These are phyloP conservation scores for Drosophila oshimai DNA, from an alignment of 1,140 invertebrate genomes.

Conservation along the genomic window DNA sequence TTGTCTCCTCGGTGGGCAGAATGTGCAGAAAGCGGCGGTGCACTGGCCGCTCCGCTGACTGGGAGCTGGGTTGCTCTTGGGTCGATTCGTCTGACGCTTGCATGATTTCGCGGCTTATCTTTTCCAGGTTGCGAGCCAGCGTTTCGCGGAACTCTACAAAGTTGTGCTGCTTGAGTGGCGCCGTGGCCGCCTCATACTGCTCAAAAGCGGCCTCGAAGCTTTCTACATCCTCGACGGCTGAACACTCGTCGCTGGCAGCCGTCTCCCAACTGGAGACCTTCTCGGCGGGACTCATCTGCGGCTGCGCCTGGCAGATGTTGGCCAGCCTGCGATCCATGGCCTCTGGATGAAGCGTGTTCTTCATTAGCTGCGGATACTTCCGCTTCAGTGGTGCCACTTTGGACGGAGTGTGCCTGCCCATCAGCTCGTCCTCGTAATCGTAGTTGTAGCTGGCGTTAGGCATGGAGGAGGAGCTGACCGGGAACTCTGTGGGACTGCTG, in stretches of 20 bases:
- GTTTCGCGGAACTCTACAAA: constrained; percentile 52
- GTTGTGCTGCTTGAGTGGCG: constrained; percentile 6
- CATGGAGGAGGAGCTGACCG: constrained; percentile 61
- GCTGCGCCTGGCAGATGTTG: constrained; percentile 59
- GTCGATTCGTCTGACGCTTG: constrained; percentile 11
- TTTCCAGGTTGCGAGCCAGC: constrained; percentile 21
- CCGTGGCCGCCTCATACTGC: constrained; percentile 22
- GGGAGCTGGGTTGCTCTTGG: constrained; percentile 15
- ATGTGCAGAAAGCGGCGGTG: constrained; percentile 40
- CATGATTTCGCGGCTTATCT: constrained; percentile 3
- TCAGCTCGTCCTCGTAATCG: constrained; percentile 57
- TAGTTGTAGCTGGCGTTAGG: constrained; percentile 59
- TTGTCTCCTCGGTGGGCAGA: constrained; percentile 39
- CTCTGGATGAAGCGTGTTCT: constrained; percentile 69
- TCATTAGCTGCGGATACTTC: constrained; percentile 56
- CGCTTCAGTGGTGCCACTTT: constrained; percentile 34
- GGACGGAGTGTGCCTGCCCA: constrained; percentile 18
- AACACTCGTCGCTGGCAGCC: constrained; percentile 35
- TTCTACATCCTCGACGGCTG: constrained; percentile 71
- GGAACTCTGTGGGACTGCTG: constrained; percentile 71
- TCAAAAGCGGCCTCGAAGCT: constrained; percentile 63
- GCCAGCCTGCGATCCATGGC: constrained; percentile 64
- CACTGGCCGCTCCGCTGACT: constrained; percentile 23
- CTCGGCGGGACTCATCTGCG: constrained; percentile 66
- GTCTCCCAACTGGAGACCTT: constrained; percentile 64